Evolutionary conservation across 2,797 vertebrate species (phyloP), one percentile per base, ranked within the genome.

Genomic region (Chelon auratus): DNA sequence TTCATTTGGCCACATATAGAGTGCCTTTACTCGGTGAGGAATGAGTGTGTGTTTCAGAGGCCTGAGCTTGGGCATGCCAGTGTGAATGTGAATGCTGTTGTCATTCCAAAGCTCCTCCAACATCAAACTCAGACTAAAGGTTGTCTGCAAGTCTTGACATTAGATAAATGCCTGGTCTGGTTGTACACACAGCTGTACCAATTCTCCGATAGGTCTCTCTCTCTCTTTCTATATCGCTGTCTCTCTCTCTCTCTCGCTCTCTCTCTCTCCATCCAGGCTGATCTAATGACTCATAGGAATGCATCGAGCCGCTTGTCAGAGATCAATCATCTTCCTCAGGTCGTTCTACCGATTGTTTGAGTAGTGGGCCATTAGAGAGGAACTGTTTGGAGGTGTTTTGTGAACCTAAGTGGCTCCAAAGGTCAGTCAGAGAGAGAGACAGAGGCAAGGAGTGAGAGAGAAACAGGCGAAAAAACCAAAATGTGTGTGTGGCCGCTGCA

Each of bases 281-380:
- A 92, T 94, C 93, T 94, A 94, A 95, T 95, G 93, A 95, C 93
- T 94, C 93, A 90, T 86, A 90, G 94, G 90, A 91, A 92, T 89
- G 91, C 93, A 93, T 94, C 87, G 92, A 94, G 92, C 93, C 62
- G 91, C 92, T 93, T 94, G 94, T 95, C 94, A 92, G 93, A 93
- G 93, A 95, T 95, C 95, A 95, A 95, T 95, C 95, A 94, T 94
- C 88, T 94, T 90, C 87, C 92, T 94, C 93, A 90, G 93, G 90
- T 91, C 91, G 87, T 93, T 93, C 89, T 90, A 93, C 89, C 92
- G 90, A 93, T 93, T 95, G 94, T 94, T 94, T 95, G 93, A 94
- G 93, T 78, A 93, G 93, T 70, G 83, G 93, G 93, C 93, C 93
- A 94, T 94, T 94, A 95, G 94, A 94, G 94, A 91, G 92, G 92